Evolutionary conservation across 2,113 vertebrate genomes (phyloP).

Genomic region (Bettongia penicillata): DNA sequence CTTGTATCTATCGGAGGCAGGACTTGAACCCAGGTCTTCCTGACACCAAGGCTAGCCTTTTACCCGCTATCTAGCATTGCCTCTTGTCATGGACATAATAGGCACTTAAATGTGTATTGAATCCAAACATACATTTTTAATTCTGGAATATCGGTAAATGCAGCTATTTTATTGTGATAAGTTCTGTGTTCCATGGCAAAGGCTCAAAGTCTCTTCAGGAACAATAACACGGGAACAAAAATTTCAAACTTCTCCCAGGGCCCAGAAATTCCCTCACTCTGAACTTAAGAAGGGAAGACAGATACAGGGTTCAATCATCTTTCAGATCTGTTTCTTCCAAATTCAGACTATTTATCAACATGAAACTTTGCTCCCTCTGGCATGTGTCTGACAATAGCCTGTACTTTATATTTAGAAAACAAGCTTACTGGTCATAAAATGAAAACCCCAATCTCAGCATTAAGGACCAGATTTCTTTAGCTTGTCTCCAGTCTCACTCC

Average conservation of each 20-base stretch:
- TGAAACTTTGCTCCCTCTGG: background rate
- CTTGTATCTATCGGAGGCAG: background rate
- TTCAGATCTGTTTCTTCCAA: background rate
- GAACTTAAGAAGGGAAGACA: slow-evolving; percentile 28
- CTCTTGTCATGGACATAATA: background rate
- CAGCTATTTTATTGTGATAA: background rate
- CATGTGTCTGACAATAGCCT: background rate
- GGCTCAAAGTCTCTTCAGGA: background rate
- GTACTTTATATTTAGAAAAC: background rate
- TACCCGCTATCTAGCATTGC: background rate
- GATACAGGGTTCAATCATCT: slow-evolving; percentile 31
- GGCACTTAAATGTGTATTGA: background rate
- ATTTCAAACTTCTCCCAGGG: background rate
- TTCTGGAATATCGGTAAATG: background rate
- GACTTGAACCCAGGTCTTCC: background rate
- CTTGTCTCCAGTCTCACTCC: background rate
- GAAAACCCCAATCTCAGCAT: background rate
- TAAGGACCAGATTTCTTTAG: background rate
- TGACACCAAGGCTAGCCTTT: background rate
- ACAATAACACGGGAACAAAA: background rate
- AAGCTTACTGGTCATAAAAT: background rate
- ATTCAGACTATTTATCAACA: background rate
- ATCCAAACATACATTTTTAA: background rate
- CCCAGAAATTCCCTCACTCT: background rate
- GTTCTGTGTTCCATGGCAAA: background rate